Conservation (phyloP, 2,113 vertebrate genomes). For the Hippocampus mohnikei region DNA sequence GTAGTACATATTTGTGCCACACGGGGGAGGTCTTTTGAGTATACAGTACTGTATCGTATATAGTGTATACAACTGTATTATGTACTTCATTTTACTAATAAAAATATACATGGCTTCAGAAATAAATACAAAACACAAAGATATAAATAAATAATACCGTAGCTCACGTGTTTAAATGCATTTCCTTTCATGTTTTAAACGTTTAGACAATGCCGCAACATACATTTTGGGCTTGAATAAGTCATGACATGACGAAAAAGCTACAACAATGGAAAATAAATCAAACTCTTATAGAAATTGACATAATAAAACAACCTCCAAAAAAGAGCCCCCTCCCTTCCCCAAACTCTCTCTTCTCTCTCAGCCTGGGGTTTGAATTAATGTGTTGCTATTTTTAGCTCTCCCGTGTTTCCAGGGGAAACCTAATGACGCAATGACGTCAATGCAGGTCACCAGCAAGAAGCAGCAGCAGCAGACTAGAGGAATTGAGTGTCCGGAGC, state of each 20-base stretch:
- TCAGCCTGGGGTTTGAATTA: constrained; percentile 78
- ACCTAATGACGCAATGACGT: constrained; percentile 99
- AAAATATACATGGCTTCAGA: background rate
- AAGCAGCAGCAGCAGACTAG: constrained; percentile 80
- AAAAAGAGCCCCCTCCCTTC: constrained; percentile 71
- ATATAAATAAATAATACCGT: background rate
- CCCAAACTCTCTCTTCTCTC: constrained; percentile 31
- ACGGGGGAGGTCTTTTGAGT: background rate
- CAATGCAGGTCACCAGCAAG: constrained; percentile 93
- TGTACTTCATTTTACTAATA: background rate
- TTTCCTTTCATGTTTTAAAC: background rate
- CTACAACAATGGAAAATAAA: background rate
- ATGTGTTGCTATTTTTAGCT: constrained; percentile 89
- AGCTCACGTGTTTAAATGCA: background rate
- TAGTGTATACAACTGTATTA: too few relatives aligned
- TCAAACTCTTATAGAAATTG: constrained; percentile 10
- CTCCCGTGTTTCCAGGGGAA: constrained; percentile 96
- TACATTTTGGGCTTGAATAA: background rate
- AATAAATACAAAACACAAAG: background rate
- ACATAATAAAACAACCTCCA: constrained; percentile 68
- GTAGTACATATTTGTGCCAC: background rate
- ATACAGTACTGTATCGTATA: background rate
- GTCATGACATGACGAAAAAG: background rate
- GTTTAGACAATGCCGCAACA: background rate
- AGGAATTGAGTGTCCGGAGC: constrained; percentile 68